These are phyloP conservation scores for Eubasilissa regina DNA, from an alignment of 1,140 invertebrate species.

Conservation along the genomic window DNA sequence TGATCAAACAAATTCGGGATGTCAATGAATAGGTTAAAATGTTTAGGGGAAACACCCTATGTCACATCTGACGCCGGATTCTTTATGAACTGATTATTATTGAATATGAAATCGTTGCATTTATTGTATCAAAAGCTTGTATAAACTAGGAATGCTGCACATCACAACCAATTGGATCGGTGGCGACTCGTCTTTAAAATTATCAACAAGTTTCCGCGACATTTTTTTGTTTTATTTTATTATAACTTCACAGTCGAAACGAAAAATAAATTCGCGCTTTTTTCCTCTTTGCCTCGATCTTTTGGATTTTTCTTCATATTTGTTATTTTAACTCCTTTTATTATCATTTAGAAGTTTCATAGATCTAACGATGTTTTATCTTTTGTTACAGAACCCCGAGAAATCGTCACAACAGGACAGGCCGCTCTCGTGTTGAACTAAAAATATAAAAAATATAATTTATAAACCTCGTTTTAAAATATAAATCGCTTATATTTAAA, in stretches of 20 bases:
- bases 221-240: too few species aligned
- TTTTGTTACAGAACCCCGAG: conserved; percentile 71
- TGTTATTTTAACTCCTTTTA: too few species aligned
- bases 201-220: too few species aligned
- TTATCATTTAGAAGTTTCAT: too few species aligned
- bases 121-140: conserved; percentile 3
- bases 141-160: not conserved
- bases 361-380: conserved; percentile 59
- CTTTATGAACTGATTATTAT: conserved; percentile 31
- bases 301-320: too few species aligned
- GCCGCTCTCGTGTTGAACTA: conserved; percentile 66
- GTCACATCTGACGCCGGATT: conserved; percentile 10
- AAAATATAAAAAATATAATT: conserved; percentile 38
- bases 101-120: not conserved
- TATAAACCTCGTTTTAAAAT: conserved; percentile 49
- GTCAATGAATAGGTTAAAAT: conserved; percentile 45
- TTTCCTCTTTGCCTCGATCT: too few species aligned
- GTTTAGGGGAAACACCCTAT: conserved; percentile 43
- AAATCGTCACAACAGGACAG: conserved; percentile 71
- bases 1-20: conserved; percentile 47
- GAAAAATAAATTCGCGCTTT: too few species aligned
- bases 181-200: not conserved
- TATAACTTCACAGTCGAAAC: too few species aligned
- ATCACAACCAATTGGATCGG: not conserved
- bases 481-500: conserved; percentile 53